Base-by-base conservation (phyloP, 2,797 vertebrate species). In the Discoglossus pictus region DNA sequence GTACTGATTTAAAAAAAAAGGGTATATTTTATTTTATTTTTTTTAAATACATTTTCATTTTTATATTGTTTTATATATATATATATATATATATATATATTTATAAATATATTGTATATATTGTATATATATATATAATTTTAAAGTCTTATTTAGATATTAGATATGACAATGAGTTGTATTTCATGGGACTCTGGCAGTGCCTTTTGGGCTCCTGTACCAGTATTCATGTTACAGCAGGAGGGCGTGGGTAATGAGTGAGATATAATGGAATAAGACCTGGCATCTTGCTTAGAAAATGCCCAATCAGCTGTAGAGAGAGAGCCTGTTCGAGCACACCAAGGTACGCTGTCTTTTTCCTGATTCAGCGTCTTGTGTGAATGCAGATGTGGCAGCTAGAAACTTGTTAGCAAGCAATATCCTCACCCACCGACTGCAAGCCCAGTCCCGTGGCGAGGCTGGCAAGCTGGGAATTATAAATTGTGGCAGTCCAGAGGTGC, bases 241-340 rank as follows among this genome's bases (percentile, higher is more conserved):
- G 47, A 44, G 61, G 65, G 66, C 68, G 56, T 44, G 73, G 54
- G 73, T 72, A 73, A 65, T 59, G 76, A 77, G 74, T 59, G 74
- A 67, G 40, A 68, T 73, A 72, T 75, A 70, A 79, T 54, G 68
- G 69, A 77, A 80, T 72, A 77, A 76, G 74, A 40, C 75, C 52
- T 83, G 76, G 76, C 75, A 69, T 72, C 68, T 74, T 66, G 47
- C 65, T 59, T 74, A 46, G 67, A 73, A 80, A 81, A 58, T 61
- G 74, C 80, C 77, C 61, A 39, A 76, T 79, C 78, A 72, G 74
- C 79, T 71, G 54, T 59, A 42, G 52, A 25, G 54, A 46, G 65
- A 59, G 53, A 25, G 35, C 43, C 21, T 12, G 13, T 13, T 23
- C 24, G 23, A 9, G 13, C 44, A 34, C 24, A 6, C 73, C 38